Percentiles rank a stretch among this genome's conserved stretches.
phyloP scores from a whole-genome alignment of 2,113 vertebrate genomes.

The Sprattus sprattus region DNA sequence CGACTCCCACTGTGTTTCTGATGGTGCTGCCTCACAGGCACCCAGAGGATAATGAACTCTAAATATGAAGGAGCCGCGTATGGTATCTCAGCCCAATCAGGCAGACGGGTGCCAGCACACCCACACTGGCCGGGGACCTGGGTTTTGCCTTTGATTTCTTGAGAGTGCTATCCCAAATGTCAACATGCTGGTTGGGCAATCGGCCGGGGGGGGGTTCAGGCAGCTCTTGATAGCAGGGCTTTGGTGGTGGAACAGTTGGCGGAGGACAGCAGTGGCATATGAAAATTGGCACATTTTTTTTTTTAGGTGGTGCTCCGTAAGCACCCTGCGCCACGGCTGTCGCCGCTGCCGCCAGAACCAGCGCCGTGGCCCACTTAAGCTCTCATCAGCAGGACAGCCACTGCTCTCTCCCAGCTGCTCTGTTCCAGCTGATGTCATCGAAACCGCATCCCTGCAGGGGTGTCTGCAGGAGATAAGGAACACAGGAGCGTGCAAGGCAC shows the following conservation, averaged over 20 bases:
- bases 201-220: not conserved
- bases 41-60: not conserved
- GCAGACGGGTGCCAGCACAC: not conserved
- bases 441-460: slow-evolving; percentile 73
- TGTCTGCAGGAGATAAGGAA: slow-evolving; percentile 72
- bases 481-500: slow-evolving; percentile 21
- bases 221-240: not conserved
- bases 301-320: not conserved
- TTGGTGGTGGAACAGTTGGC: not conserved
- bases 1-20: not conserved
- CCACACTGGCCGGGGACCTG: not conserved
- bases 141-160: not conserved
- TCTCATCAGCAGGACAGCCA: slow-evolving; percentile 65
- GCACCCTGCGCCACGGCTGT: not conserved
- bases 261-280: not conserved
- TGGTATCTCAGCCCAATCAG: not conserved
- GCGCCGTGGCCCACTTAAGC: slow-evolving; percentile 64
- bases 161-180: slow-evolving; percentile 1
- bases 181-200: not conserved
- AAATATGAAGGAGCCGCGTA: not conserved
- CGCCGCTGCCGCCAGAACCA: slow-evolving; percentile 22
- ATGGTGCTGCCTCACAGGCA: not conserved
- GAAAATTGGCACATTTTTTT: not conserved
- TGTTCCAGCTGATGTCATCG: slow-evolving; percentile 84
- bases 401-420: slow-evolving; percentile 77